Conservation (phyloP, 2,797 vertebrate genomes). For the Urophycis tenuis region DNA sequence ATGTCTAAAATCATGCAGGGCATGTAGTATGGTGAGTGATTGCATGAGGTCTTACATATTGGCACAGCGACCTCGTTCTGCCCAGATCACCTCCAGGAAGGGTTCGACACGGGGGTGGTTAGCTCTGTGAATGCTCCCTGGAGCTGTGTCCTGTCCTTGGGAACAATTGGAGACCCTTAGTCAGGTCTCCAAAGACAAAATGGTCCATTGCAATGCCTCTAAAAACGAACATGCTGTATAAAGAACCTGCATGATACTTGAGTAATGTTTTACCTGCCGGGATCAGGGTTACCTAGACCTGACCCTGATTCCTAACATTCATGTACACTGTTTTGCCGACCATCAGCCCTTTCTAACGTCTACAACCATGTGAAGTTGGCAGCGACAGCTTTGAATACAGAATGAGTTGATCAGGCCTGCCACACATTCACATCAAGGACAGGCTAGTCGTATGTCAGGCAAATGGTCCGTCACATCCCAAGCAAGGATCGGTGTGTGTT, state of each 20-base stretch:
- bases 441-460: not conserved
- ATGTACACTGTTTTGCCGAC: not conserved
- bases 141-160: not conserved
- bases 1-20: slow-evolving; percentile 1
- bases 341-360: not conserved
- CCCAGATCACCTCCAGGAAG: not conserved
- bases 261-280: not conserved
- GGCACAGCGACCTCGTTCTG: not conserved
- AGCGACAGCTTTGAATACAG: not conserved
- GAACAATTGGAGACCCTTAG: not conserved
- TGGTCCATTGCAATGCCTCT: not conserved
- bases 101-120: not conserved
- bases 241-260: not conserved
- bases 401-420: not conserved
- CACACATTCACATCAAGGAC: not conserved
- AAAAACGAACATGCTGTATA: not conserved
- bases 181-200: not conserved
- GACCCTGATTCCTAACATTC: not conserved
- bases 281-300: not conserved
- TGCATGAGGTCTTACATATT: not conserved
- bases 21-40: not conserved
- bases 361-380: not conserved
- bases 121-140: not conserved
- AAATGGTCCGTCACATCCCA: not conserved
- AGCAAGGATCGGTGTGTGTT: not conserved